Conservation (phyloP, 2,797 vertebrate genomes). For the Pangasius sanitwongsei region DNA sequence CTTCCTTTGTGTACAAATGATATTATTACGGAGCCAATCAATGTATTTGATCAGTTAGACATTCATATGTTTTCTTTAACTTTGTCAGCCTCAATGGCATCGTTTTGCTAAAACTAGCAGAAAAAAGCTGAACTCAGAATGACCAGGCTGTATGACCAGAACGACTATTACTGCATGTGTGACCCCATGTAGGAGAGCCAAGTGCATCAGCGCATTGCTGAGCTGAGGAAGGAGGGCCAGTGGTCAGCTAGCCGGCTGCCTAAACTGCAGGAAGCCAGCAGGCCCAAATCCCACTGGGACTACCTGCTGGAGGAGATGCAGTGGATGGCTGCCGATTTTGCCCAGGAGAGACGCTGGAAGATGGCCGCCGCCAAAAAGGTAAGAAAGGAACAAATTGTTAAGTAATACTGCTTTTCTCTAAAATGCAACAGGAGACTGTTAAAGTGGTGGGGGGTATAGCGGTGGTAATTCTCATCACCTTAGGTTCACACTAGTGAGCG, state of each 20-base stretch:
- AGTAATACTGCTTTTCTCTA: neutral
- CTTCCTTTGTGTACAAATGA: too few species aligned
- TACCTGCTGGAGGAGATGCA: constrained; percentile 98
- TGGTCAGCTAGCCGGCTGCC: constrained; percentile 93
- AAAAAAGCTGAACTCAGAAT: neutral
- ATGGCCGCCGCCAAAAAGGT: constrained; percentile 98
- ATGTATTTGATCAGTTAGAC: neutral
- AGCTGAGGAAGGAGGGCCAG: constrained; percentile 93
- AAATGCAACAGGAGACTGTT: neutral
- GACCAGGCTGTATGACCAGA: too few species aligned
- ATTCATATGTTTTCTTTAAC: neutral
- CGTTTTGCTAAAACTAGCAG: neutral
- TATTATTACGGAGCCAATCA: too few species aligned
- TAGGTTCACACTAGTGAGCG: too few species aligned
- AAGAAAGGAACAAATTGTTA: neutral
- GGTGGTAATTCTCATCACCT: neutral
- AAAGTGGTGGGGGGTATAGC: neutral
- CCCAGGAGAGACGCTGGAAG: constrained; percentile 97
- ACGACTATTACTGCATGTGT: neutral
- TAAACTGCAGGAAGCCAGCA: constrained; percentile 89
- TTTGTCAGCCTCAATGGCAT: too few species aligned
- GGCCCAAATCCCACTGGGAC: constrained; percentile 97
- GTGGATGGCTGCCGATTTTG: constrained; percentile 99
- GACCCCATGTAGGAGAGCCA: constrained; percentile 83
- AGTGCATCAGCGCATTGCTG: constrained; percentile 92